A percentile compares a stretch with the other conserved stretches of the same genome.
Evolutionary conservation across 2,888 invertebrate species (phyloP).

Genomic region (Apamea monoglypha): DNA sequence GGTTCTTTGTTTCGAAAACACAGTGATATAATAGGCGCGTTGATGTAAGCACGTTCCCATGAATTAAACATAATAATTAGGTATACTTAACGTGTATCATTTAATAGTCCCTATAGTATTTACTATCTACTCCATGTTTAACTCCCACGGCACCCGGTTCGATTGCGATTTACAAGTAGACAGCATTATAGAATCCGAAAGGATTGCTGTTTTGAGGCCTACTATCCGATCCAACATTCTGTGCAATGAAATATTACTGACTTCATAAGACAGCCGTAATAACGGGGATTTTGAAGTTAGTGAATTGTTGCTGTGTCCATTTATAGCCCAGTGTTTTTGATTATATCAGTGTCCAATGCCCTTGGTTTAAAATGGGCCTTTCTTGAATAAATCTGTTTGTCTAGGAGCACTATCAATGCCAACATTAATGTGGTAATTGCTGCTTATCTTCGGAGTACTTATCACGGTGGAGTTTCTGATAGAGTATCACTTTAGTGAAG

Average conservation of each 20-base stretch:
- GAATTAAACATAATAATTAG: neutral
- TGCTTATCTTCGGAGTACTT: neutral
- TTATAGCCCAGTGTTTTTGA: constrained; percentile 45
- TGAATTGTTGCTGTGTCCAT: constrained; percentile 37
- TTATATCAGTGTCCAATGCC: constrained; percentile 47
- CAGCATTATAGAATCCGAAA: constrained; percentile 63
- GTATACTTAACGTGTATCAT: neutral
- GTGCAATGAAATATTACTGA: constrained; percentile 46
- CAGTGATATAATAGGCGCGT: neutral
- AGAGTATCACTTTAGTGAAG: neutral
- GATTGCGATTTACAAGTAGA: constrained; percentile 74
- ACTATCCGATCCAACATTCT: constrained; percentile 61
- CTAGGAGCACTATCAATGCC: constrained; percentile 6
- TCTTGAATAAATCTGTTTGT: constrained; percentile 40
- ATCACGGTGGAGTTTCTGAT: neutral
- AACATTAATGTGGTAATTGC: neutral
- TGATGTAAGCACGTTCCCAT: neutral
- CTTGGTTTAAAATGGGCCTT: constrained; percentile 36
- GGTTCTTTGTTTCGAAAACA: neutral
- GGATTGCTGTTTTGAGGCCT: constrained; percentile 67
- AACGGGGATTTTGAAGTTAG: constrained; percentile 50
- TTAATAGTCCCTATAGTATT: neutral
- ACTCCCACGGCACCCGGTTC: constrained; percentile 76
- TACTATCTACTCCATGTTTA: constrained; percentile 62
- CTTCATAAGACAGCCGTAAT: constrained; percentile 37